phyloP scores from a whole-genome alignment of 1,140 invertebrate species.

The Maconellicoccus hirsutus region DNA sequence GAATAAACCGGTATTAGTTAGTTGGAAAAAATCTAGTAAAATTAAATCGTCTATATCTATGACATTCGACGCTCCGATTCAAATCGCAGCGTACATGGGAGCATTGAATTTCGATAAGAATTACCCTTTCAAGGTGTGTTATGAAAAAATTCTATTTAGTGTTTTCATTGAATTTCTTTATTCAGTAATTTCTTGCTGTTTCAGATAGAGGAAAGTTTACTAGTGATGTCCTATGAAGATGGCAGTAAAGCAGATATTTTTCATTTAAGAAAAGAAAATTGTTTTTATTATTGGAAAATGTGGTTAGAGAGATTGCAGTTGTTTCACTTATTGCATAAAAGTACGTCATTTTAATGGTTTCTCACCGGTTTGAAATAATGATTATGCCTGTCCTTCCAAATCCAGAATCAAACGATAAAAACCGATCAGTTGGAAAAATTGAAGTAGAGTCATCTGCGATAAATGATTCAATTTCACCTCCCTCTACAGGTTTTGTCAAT shows the following conservation, averaged over 20 bases:
- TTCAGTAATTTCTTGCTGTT: conserved; percentile 21
- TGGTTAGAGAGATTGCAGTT: conserved; percentile 42
- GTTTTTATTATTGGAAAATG: conserved; percentile 44
- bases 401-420: too few relatives aligned
- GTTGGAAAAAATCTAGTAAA: conserved; percentile 72
- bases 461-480: neutral
- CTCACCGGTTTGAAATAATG: too few relatives aligned
- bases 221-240: conserved; percentile 48
- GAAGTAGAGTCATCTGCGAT: neutral
- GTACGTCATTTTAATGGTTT: too few relatives aligned
- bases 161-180: neutral
- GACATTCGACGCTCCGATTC: conserved; percentile 64
- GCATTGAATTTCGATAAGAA: conserved; percentile 50
- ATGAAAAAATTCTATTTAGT: too few relatives aligned
- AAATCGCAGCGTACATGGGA: conserved; percentile 65
- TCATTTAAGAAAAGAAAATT: conserved; percentile 36
- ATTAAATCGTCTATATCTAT: conserved; percentile 45
- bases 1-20: conserved; percentile 54
- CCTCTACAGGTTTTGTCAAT: neutral
- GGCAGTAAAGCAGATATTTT: conserved; percentile 45
- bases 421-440: too few relatives aligned
- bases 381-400: too few relatives aligned
- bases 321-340: neutral
- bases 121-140: neutral
- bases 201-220: conserved; percentile 41